These are phyloP conservation scores for Listronotus oregonensis DNA, from an alignment of 1,140 invertebrate genomes.

Conservation along the genomic window DNA sequence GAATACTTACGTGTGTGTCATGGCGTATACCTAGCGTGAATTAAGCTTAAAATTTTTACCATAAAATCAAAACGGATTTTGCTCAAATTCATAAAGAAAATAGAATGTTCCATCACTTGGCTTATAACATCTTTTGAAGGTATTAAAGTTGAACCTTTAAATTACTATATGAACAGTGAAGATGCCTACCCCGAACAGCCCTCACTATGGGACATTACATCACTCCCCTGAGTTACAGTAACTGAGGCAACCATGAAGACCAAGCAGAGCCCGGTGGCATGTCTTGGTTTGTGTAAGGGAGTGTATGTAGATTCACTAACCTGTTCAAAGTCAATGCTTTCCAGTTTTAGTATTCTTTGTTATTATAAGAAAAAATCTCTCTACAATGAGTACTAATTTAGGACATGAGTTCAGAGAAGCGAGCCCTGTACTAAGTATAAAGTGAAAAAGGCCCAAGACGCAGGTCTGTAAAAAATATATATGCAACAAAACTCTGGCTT, in stretches of 20 bases:
- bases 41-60: no score
- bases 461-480: conserved; percentile 77
- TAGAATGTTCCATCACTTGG: conserved; percentile 23
- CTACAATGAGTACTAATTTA: not conserved
- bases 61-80: no score
- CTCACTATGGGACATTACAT: not conserved
- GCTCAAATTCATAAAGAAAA: no score
- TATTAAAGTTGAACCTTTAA: conserved; percentile 28
- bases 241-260: not conserved
- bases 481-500: conserved; percentile 75
- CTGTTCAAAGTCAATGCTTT: no score
- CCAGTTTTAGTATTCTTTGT: no score
- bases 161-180: conserved; percentile 21
- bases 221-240: conserved; percentile 5
- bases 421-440: not conserved
- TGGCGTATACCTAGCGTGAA: no score
- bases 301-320: no score
- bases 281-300: not conserved
- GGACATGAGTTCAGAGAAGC: not conserved
- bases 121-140: conserved; percentile 24
- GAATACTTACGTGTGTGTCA: no score
- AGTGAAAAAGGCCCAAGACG: conserved; percentile 58
- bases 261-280: not conserved
- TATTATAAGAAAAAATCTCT: no score
- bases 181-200: not conserved